Evolutionary conservation across 2,888 invertebrate genomes (phyloP).

Genomic region (Callosobruchus maculatus): DNA sequence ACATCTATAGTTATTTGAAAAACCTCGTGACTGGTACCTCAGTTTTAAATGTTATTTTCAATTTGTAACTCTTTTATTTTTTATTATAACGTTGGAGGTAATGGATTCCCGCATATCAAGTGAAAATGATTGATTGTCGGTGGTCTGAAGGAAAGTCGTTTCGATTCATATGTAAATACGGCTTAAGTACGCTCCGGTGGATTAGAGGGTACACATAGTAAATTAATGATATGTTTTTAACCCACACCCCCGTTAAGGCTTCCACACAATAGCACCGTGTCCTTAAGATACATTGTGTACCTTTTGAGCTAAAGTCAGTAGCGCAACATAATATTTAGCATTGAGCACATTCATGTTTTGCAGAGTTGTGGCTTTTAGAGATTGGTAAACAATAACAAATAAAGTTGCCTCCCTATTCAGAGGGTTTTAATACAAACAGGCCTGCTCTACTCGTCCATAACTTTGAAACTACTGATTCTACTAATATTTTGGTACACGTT

Average conservation of each 20-base stretch:
- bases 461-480: no score
- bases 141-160: slow-evolving; percentile 13
- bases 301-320: slow-evolving; percentile 22
- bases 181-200: slow-evolving; percentile 28
- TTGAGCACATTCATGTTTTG: no score
- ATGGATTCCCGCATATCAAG: background rate
- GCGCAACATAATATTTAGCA: background rate
- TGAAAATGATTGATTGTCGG: background rate
- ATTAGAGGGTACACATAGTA: slow-evolving; percentile 26
- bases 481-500: no score
- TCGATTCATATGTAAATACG: slow-evolving; percentile 34
- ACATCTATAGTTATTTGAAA: no score
- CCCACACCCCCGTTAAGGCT: slow-evolving; percentile 18
- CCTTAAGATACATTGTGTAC: slow-evolving; percentile 22
- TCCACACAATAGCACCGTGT: slow-evolving; percentile 23
- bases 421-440: no score
- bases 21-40: no score
- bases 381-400: no score
- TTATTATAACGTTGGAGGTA: background rate
- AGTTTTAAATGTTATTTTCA: no score
- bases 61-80: background rate
- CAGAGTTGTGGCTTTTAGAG: no score
- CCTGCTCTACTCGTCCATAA: no score
- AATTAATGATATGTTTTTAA: slow-evolving; percentile 31
- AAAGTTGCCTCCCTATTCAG: no score